Conservation (phyloP, 2,113 vertebrate genomes). For the Heterotis niloticus region DNA sequence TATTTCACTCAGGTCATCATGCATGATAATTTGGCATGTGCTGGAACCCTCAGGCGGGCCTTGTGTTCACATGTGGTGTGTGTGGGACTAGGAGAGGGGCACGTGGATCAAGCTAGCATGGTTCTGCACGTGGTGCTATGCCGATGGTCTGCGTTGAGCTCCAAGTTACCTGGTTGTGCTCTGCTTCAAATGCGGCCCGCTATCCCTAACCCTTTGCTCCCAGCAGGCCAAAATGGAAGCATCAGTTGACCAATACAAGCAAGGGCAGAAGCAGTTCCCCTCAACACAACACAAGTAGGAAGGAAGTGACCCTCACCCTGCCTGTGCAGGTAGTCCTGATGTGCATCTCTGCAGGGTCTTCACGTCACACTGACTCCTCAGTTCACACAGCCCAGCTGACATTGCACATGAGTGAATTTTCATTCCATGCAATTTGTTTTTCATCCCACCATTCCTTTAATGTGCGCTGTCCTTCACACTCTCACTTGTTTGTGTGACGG, state of each 20-base stretch:
- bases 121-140: neutral
- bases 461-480: neutral
- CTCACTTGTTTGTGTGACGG: neutral
- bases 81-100: too few relatives aligned
- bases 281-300: too few relatives aligned
- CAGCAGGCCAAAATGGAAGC: too few relatives aligned
- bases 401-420: neutral
- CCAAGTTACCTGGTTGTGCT: neutral
- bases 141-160: neutral
- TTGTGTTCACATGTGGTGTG: neutral
- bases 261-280: too few relatives aligned
- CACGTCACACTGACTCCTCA: neutral
- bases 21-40: too few relatives aligned
- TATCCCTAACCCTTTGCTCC: too few relatives aligned
- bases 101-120: neutral
- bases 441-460: neutral
- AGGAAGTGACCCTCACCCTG: too few relatives aligned
- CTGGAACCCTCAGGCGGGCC: neutral
- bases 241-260: too few relatives aligned
- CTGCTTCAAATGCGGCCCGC: too few relatives aligned
- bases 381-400: neutral
- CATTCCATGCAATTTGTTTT: conserved; percentile 45
- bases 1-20: too few relatives aligned
- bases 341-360: neutral
- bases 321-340: neutral